Evolutionary conservation across 1,140 invertebrate species (phyloP).

Genomic region (Platorchestia sp.): DNA sequence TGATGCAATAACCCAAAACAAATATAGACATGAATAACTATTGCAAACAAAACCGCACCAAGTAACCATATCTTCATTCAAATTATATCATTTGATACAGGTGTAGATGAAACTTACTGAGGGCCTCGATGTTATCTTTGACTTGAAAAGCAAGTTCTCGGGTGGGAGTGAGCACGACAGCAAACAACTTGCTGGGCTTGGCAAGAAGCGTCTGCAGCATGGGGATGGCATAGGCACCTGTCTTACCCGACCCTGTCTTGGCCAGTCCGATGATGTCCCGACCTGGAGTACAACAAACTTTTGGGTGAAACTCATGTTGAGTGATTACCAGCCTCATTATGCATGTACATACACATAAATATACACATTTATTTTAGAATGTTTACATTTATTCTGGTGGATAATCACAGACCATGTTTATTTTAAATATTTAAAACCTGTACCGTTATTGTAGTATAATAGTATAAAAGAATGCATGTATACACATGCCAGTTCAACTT

Average conservation of each 20-base stretch:
- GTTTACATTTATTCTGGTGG: too few species aligned
- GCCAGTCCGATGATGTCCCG: conserved; percentile 96
- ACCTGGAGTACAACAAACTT: conserved; percentile 71
- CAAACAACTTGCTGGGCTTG: conserved; percentile 93
- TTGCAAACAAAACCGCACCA: background rate
- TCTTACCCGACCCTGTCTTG: conserved; percentile 99
- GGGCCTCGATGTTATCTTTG: conserved; percentile 76
- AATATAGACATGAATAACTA: background rate
- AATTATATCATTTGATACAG: too few species aligned
- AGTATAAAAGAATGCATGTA: too few species aligned
- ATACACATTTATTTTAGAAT: too few species aligned
- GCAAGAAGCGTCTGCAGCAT: conserved; percentile 92
- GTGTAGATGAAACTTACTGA: conserved; percentile 66
- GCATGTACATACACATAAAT: too few species aligned
- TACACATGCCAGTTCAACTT: too few species aligned
- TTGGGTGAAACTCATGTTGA: background rate
- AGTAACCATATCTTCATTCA: too few species aligned
- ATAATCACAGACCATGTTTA: too few species aligned
- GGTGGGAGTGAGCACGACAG: conserved; percentile 94
- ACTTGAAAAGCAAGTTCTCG: conserved; percentile 89
- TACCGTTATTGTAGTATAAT: too few species aligned
- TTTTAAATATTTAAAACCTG: too few species aligned
- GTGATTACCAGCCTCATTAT: too few species aligned
- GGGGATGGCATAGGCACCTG: conserved; percentile 95
- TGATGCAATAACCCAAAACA: background rate